Evolutionary conservation across 2,797 vertebrate genomes (phyloP).

Genomic region (Macroramphosus scolopax): DNA sequence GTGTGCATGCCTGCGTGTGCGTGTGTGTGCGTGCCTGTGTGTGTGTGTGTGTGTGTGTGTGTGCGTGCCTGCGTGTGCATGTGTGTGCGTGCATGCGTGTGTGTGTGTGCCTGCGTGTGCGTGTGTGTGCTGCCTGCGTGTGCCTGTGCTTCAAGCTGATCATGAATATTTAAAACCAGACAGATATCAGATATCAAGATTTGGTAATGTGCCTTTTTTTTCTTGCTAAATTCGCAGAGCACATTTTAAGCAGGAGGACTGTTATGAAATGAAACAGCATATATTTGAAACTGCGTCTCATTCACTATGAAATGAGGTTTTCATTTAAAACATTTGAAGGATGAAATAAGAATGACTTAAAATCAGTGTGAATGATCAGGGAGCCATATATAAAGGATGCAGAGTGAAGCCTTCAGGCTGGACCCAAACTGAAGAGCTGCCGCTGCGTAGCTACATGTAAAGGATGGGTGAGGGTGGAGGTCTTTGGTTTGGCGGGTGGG

Average conservation of each 20-base stretch:
- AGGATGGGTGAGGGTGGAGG: conserved; percentile 1
- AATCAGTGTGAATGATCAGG: conserved; percentile 37
- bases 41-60: conserved; percentile 11
- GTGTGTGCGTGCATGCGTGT: too few species aligned
- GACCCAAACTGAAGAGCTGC: conserved; percentile 28
- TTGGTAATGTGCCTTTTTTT: conserved; percentile 31
- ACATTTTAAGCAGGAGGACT: conserved; percentile 28
- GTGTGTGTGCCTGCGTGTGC: conserved; percentile 12
- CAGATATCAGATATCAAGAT: conserved; percentile 54
- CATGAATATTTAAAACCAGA: conserved; percentile 69
- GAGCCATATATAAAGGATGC: conserved; percentile 34
- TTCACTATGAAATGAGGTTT: conserved; percentile 33
- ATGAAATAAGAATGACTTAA: conserved; percentile 41
- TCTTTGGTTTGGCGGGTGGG: conserved; percentile 1
- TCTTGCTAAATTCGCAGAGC: conserved; percentile 46
- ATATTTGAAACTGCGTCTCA: conserved; percentile 49
- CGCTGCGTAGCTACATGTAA: conserved; percentile 25
- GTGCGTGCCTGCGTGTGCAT: conserved; percentile 1
- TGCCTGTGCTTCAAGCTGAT: conserved; percentile 51
- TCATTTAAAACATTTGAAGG: conserved; percentile 42
- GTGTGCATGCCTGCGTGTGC: too few species aligned
- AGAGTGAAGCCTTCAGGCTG: conserved; percentile 39
- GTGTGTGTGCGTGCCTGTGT: too few species aligned
- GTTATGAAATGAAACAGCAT: conserved; percentile 43
- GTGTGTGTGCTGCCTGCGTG: too few species aligned